phyloP scores from a whole-genome alignment of 2,113 vertebrate genomes.

The Numida meleagris region DNA sequence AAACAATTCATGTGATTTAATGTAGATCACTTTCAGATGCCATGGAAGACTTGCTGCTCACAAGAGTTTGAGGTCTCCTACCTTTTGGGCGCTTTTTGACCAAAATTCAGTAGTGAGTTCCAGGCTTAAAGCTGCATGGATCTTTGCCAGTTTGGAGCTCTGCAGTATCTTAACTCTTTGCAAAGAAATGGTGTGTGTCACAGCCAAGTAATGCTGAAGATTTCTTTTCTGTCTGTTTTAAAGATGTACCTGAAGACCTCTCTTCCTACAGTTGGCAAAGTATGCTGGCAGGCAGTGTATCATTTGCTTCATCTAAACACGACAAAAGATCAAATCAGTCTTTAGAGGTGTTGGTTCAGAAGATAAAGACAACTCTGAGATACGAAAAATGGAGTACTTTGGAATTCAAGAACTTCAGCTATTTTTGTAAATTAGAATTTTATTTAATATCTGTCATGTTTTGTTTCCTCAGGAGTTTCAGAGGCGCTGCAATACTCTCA shows the following conservation, averaged over 20 bases:
- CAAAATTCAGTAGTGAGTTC: background rate
- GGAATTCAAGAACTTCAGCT: background rate
- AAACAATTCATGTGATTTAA: background rate
- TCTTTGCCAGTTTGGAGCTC: background rate
- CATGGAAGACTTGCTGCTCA: background rate
- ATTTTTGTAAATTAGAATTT: background rate
- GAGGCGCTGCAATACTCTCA: conserved; percentile 90
- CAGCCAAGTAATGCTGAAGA: background rate
- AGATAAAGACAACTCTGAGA: background rate
- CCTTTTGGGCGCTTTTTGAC: background rate
- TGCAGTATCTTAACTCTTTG: background rate
- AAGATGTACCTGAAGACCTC: background rate
- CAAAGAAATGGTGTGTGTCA: background rate
- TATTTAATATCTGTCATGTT: conserved; percentile 16
- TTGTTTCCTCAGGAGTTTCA: conserved; percentile 85
- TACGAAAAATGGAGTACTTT: background rate
- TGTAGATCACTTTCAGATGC: background rate
- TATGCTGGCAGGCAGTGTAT: background rate
- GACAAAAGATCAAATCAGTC: background rate
- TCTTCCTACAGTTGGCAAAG: background rate
- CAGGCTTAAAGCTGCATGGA: background rate
- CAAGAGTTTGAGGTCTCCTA: background rate
- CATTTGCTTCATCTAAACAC: background rate
- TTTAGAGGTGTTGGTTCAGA: background rate
- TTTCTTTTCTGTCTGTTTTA: background rate